Conservation (phyloP, 2,888 invertebrate genomes). For the Tachina lurida region DNA sequence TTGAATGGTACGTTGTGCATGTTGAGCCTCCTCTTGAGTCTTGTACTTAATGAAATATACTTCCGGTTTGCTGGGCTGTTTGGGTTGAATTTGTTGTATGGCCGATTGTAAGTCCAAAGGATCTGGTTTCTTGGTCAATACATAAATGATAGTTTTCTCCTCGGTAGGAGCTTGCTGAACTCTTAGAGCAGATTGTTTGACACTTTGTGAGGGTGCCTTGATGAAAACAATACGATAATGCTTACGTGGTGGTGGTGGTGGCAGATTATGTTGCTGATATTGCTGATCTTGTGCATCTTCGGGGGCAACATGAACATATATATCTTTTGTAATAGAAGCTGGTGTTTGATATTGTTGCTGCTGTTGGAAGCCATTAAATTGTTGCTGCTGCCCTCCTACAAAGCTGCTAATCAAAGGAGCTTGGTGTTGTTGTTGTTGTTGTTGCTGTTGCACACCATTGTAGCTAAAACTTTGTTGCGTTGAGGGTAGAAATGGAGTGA, state of each 20-base stretch:
- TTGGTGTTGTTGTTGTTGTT: constrained; percentile 59
- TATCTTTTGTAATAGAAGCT: constrained; percentile 80
- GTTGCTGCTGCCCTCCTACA: constrained; percentile 56
- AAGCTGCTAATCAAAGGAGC: constrained; percentile 36
- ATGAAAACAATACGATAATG: constrained; percentile 82
- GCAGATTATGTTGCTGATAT: constrained; percentile 70
- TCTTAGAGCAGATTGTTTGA: constrained; percentile 75
- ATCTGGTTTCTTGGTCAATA: constrained; percentile 81
- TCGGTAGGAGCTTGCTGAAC: constrained; percentile 79
- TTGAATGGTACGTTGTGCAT: constrained; percentile 82
- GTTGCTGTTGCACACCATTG: constrained; percentile 50
- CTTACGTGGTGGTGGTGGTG: constrained; percentile 79
- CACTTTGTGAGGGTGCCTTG: constrained; percentile 79
- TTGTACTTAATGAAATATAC: constrained; percentile 83
- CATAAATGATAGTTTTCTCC: constrained; percentile 83
- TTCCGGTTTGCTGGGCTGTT: constrained; percentile 81
- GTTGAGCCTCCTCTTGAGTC: constrained; percentile 81
- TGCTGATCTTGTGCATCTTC: constrained; percentile 78
- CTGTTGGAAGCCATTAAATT: constrained; percentile 64
- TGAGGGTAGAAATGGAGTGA: constrained; percentile 45
- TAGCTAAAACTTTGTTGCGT: constrained; percentile 46
- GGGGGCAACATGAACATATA: constrained; percentile 81
- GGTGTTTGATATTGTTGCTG: constrained; percentile 64
- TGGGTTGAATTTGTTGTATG: constrained; percentile 78
- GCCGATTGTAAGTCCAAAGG: constrained; percentile 79